A percentile compares a stretch with the other conserved stretches of the same genome.
Conservation (phyloP, 2,113 vertebrate genomes). For the Motacilla alba region DNA sequence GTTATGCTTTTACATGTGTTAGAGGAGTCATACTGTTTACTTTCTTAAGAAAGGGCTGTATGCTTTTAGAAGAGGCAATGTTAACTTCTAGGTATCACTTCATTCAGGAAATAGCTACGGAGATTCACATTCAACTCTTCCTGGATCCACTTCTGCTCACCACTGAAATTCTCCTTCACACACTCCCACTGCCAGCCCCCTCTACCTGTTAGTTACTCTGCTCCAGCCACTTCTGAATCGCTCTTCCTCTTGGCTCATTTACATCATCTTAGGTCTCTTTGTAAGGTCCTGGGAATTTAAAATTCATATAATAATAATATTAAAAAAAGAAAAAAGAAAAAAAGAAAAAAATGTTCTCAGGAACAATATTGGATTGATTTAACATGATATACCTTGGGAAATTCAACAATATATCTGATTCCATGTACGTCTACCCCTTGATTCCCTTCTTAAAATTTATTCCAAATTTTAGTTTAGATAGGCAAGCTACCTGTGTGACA, state of each 20-base stretch:
- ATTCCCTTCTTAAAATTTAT: background rate
- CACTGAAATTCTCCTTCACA: background rate
- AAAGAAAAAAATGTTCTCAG: background rate
- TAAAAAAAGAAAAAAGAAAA: background rate
- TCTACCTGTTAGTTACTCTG: background rate
- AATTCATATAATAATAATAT: background rate
- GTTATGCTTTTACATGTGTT: background rate
- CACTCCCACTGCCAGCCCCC: background rate
- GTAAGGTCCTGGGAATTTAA: background rate
- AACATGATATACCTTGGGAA: background rate
- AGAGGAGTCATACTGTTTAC: background rate
- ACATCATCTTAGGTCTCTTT: background rate
- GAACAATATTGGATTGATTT: background rate
- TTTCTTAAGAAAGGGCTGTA: background rate
- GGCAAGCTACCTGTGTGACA: background rate
- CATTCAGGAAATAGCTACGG: background rate
- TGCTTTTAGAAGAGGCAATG: background rate
- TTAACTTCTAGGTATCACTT: background rate
- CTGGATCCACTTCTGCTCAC: background rate
- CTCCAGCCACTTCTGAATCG: rapidly evolving
- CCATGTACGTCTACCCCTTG: background rate
- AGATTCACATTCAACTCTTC: background rate
- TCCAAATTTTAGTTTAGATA: background rate
- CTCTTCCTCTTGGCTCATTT: background rate
- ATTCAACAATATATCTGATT: background rate